A percentile compares a stretch with the other conserved stretches of the same genome.
These are phyloP conservation scores for Gasterosteus nipponicus DNA, from an alignment of 2,113 vertebrate genomes.

Conservation along the genomic window DNA sequence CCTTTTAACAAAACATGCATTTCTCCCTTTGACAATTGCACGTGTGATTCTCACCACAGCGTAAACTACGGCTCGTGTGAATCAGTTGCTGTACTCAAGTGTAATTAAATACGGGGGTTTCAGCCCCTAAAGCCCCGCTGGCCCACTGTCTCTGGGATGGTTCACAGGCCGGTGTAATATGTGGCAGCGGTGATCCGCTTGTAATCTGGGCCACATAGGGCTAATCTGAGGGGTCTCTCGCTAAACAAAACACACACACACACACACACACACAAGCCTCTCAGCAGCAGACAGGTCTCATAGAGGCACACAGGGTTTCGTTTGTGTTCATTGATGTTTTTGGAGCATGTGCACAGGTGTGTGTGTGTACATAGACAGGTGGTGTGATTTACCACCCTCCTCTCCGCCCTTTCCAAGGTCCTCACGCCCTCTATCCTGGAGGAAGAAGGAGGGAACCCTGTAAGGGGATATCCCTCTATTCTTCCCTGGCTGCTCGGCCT, in stretches of 20 bases:
- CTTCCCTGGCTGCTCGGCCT: constrained; percentile 79
- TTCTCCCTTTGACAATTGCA: not conserved
- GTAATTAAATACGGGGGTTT: constrained; percentile 75
- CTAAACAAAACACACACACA: constrained; percentile 28
- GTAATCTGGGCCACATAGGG: constrained; percentile 75
- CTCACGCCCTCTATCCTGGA: constrained; percentile 71
- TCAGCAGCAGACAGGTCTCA: constrained; percentile 16
- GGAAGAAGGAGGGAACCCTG: constrained; percentile 81
- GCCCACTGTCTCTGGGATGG: constrained; percentile 54
- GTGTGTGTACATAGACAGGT: constrained; percentile 54
- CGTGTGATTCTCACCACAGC: not conserved
- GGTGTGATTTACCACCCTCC: constrained; percentile 61
- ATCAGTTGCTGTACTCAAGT: constrained; percentile 57
- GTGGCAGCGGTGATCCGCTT: constrained; percentile 68
- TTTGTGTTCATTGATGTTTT: constrained; percentile 10
- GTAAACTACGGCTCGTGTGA: constrained; percentile 49
- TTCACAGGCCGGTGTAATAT: constrained; percentile 58
- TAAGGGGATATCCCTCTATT: constrained; percentile 88
- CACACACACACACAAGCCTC: constrained; percentile 5
- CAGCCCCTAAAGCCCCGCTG: constrained; percentile 63
- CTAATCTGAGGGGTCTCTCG: constrained; percentile 70
- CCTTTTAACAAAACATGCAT: constrained; percentile 16
- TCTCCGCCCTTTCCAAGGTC: constrained; percentile 59
- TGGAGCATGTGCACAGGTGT: constrained; percentile 13
- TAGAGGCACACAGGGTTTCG: not conserved